phyloP scores from a whole-genome alignment of 2,888 invertebrate genomes.

The Eretmocerus hayati region DNA sequence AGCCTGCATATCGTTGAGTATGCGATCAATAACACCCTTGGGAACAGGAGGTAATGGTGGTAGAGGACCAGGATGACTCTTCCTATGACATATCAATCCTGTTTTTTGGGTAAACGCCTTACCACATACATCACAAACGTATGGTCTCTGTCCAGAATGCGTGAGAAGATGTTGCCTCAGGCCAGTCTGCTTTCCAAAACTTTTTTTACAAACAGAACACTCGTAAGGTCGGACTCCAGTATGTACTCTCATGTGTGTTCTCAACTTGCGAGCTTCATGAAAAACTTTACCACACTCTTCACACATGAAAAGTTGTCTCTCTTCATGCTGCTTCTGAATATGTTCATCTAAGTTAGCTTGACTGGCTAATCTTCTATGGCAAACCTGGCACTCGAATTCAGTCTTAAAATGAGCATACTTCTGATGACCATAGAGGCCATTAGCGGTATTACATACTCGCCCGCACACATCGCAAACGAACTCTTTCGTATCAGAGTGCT shows the following conservation, averaged over 20 bases:
- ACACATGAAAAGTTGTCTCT: conserved; percentile 42
- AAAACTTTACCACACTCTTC: conserved; percentile 44
- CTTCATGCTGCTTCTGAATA: conserved; percentile 42
- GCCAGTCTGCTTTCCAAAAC: conserved; percentile 40
- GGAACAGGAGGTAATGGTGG: conserved; percentile 45
- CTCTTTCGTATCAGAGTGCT: too few relatives aligned
- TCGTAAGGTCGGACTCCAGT: conserved; percentile 41
- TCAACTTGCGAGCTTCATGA: conserved; percentile 43
- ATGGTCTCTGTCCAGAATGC: conserved; percentile 43
- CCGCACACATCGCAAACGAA: conserved; percentile 44
- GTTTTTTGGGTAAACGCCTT: conserved; percentile 44
- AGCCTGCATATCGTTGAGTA: too few relatives aligned
- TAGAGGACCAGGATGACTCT: conserved; percentile 42
- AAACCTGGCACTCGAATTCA: conserved; percentile 42
- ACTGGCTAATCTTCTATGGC: conserved; percentile 43
- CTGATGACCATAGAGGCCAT: conserved; percentile 43
- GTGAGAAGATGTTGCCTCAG: conserved; percentile 42
- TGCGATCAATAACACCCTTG: conserved; percentile 43
- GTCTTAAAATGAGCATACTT: conserved; percentile 46
- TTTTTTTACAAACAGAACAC: conserved; percentile 43
- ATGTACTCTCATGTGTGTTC: conserved; percentile 44
- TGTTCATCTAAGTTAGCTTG: conserved; percentile 44
- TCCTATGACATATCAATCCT: conserved; percentile 42
- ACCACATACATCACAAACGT: conserved; percentile 43
- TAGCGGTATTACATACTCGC: conserved; percentile 37